Evolutionary conservation across 2,113 vertebrate genomes (phyloP), one percentile per base, ranked within the genome.

Genomic region (Chaetorhynchus papuensis): DNA sequence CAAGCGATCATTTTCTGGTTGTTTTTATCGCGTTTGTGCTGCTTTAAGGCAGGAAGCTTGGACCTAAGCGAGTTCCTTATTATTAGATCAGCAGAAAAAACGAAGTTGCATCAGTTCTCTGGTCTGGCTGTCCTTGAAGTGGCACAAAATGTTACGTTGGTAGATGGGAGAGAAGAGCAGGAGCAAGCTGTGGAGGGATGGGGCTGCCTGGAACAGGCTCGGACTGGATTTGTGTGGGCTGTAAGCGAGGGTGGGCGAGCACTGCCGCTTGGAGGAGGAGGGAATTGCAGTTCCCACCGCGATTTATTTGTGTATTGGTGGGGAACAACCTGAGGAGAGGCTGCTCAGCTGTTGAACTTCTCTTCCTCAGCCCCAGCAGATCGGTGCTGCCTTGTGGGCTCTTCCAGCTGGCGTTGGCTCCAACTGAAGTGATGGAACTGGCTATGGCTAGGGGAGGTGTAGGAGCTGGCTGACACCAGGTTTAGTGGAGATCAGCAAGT

Each of bases 151-250:
- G 3, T 33, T 35, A 2, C 1, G 3, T 5, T 33, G 24, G 30
- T 45, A 4, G 9, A 9, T 8, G 47, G 42, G 64, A 30, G 64
- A 54, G 59, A 54, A 15, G 3, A 65, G 59, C 70, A 61, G 81
- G 69, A 75, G 78, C 31, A 2, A 50, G 66, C 30, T 35, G 56
- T 7, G 45, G 37, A 60, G 70, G 39, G 50, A 4, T 6, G 49
- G 54, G 64, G 39, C 91, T 87, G 94, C 80, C 86, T 53, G 4
- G 52, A 94, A 56, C 95, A 89, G 81, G 93, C 83, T 95, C 30
- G 5, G 68, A 22, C 91, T 45, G 91, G 86, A 70, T 94, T 39
- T 81, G 56, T 9, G 1, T 44, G 20, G 76, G 44, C 28, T 91
- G 59, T 33, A 17, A 31, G 19, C 1, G 30, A 56, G 83, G 23